phyloP scores from a whole-genome alignment of 2,888 invertebrate genomes.

The Torymus tubicola region DNA sequence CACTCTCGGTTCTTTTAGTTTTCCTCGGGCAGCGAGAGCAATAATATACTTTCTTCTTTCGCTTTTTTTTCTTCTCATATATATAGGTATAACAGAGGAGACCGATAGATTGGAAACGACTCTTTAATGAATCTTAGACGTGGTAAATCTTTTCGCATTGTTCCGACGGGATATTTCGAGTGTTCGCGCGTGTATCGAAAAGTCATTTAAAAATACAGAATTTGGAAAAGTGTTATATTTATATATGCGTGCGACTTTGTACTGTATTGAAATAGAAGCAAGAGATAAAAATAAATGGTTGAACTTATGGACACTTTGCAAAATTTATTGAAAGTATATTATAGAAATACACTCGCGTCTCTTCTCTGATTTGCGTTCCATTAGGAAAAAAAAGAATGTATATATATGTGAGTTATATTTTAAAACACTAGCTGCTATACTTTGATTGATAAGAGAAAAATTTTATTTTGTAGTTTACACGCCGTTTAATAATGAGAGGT shows the following conservation, averaged over 20 bases:
- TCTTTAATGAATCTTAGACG: background rate
- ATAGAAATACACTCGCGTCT: background rate
- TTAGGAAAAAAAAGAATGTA: too few species aligned
- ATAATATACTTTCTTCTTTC: too few species aligned
- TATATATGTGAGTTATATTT: too few species aligned
- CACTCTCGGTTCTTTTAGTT: background rate
- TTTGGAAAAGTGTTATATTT: too few species aligned
- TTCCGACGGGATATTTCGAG: background rate
- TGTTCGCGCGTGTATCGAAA: background rate
- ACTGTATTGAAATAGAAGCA: too few species aligned
- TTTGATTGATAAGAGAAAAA: constrained; percentile 16
- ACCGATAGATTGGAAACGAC: background rate
- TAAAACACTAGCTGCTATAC: background rate
- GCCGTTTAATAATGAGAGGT: background rate
- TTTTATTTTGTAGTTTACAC: constrained; percentile 31
- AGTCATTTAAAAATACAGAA: too few species aligned
- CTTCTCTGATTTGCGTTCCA: too few species aligned
- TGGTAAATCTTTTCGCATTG: background rate
- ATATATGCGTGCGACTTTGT: too few species aligned
- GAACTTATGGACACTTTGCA: too few species aligned
- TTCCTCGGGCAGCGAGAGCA: background rate
- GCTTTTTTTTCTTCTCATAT: background rate
- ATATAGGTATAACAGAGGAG: too few species aligned
- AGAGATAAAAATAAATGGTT: too few species aligned
- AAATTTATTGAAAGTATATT: background rate